A percentile compares a stretch with the other conserved stretches of the same genome.
Evolutionary conservation across 1,140 invertebrate species (phyloP).

Genomic region (Prorops nasuta): DNA sequence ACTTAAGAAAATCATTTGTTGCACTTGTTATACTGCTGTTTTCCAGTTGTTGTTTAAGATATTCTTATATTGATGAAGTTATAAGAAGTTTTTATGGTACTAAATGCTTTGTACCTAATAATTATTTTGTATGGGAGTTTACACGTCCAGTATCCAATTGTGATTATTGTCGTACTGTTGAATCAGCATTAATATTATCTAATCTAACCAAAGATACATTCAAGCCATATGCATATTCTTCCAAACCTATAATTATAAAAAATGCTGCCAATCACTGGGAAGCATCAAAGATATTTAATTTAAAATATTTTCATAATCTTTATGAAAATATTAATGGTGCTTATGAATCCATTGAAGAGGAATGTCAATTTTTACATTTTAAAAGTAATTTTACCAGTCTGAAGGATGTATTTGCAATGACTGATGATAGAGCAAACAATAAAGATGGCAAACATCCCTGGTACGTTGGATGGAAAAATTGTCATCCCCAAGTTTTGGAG

Average conservation of each 20-base stretch:
- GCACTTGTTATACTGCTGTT: constrained; percentile 25
- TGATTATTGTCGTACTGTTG: constrained; percentile 66
- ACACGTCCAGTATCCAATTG: constrained; percentile 81
- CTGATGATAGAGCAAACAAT: constrained; percentile 64
- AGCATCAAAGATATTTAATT: constrained; percentile 70
- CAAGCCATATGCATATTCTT: constrained; percentile 72
- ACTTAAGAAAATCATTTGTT: constrained; percentile 19
- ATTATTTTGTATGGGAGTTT: constrained; percentile 82
- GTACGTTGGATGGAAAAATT: constrained; percentile 94
- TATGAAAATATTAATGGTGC: constrained; percentile 68
- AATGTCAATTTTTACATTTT: constrained; percentile 89
- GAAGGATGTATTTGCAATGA: constrained; percentile 78
- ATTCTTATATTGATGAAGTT: constrained; percentile 17
- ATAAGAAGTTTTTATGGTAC: constrained; percentile 33
- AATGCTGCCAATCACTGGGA: constrained; percentile 75
- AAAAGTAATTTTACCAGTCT: constrained; percentile 79
- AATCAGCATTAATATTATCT: constrained; percentile 63
- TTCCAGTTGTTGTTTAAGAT: constrained; percentile 20
- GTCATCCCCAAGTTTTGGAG: constrained; percentile 74
- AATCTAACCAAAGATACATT: constrained; percentile 71
- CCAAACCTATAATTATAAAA: constrained; percentile 79
- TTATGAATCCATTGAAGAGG: constrained; percentile 68
- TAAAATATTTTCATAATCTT: constrained; percentile 73
- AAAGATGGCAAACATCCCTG: constrained; percentile 67
- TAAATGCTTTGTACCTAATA: constrained; percentile 77